A percentile compares a stretch with the other conserved stretches of the same genome.
Conservation (phyloP, 2,888 invertebrate species). For the Eledona agricola region DNA sequence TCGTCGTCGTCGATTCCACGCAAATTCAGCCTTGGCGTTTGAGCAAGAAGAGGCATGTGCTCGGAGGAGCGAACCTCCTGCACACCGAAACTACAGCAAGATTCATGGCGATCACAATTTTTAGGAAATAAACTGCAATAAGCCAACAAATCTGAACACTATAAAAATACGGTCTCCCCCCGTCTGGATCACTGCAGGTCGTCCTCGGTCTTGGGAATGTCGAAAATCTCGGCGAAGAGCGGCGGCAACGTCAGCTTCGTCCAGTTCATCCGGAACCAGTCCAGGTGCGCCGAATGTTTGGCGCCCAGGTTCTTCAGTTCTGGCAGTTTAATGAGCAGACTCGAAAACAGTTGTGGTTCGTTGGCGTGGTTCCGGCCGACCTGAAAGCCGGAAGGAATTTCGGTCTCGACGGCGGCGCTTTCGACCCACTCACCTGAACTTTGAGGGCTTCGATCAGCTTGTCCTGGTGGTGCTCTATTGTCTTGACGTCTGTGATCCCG, state of each 20-base stretch:
- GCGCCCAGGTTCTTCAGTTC: slow-evolving; percentile 83
- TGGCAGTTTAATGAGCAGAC: slow-evolving; percentile 70
- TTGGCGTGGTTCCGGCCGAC: slow-evolving; percentile 69
- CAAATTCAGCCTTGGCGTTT: slow-evolving; percentile 50
- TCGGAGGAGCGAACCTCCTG: too few relatives aligned
- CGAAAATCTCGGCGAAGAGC: slow-evolving; percentile 95
- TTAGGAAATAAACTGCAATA: slow-evolving; percentile 37
- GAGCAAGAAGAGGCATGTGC: slow-evolving; percentile 54
- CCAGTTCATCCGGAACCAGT: slow-evolving; percentile 94
- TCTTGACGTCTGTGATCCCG: slow-evolving; percentile 81
- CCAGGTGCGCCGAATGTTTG: slow-evolving; percentile 83
- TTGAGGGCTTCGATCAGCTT: slow-evolving; percentile 88
- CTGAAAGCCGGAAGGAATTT: slow-evolving; percentile 51
- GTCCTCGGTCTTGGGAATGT: slow-evolving; percentile 88
- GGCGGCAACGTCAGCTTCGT: slow-evolving; percentile 85
- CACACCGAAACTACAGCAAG: slow-evolving; percentile 43
- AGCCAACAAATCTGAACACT: slow-evolving; percentile 41
- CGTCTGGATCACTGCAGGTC: slow-evolving; percentile 64
- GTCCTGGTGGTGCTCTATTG: slow-evolving; percentile 81
- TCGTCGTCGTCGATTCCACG: slow-evolving; percentile 43
- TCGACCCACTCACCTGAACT: slow-evolving; percentile 68
- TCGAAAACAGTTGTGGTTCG: slow-evolving; percentile 68
- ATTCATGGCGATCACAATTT: slow-evolving; percentile 46
- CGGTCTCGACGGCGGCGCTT: background rate
- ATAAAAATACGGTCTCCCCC: slow-evolving; percentile 27